phyloP scores from a whole-genome alignment of 2,113 vertebrate species.

The Emberiza fucata region DNA sequence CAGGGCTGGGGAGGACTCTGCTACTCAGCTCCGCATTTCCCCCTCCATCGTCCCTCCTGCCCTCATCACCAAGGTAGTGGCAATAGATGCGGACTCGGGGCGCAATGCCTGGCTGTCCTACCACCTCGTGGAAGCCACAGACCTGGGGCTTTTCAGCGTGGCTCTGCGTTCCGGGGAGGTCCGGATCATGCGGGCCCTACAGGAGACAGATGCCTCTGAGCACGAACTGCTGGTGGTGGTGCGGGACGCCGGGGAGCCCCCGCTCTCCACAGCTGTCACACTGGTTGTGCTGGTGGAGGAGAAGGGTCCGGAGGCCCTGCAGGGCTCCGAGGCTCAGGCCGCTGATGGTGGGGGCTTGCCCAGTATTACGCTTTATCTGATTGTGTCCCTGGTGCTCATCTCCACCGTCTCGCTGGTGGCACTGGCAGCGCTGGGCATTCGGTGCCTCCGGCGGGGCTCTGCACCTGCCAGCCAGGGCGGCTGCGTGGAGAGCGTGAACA shows the following conservation, averaged over 20 bases:
- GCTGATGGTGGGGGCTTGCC: slow-evolving; percentile 70
- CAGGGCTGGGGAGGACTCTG: slow-evolving; percentile 43
- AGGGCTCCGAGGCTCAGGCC: slow-evolving; percentile 62
- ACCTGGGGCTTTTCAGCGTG: slow-evolving; percentile 73
- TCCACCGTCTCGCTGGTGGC: slow-evolving; percentile 76
- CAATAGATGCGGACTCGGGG: slow-evolving; percentile 79
- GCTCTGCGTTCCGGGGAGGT: slow-evolving; percentile 76
- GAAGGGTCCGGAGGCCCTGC: slow-evolving; percentile 68
- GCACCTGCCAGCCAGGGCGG: background rate
- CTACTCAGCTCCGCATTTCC: slow-evolving; percentile 67
- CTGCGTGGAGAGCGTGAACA: slow-evolving; percentile 52
- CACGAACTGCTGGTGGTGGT: slow-evolving; percentile 73
- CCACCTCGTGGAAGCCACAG: slow-evolving; percentile 72
- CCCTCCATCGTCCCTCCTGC: slow-evolving; percentile 70
- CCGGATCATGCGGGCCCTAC: slow-evolving; percentile 60
- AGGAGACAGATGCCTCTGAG: slow-evolving; percentile 59
- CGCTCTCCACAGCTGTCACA: slow-evolving; percentile 70
- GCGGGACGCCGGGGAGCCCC: slow-evolving; percentile 73
- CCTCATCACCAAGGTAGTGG: slow-evolving; percentile 81
- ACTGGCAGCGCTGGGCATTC: slow-evolving; percentile 50
- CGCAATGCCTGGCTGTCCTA: slow-evolving; percentile 76
- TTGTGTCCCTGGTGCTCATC: slow-evolving; percentile 82
- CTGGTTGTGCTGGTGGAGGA: slow-evolving; percentile 77
- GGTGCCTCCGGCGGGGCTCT: slow-evolving; percentile 48
- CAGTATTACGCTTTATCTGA: slow-evolving; percentile 82